phyloP scores from a whole-genome alignment of 2,888 invertebrate genomes.

The Halictus quadricinctus region DNA sequence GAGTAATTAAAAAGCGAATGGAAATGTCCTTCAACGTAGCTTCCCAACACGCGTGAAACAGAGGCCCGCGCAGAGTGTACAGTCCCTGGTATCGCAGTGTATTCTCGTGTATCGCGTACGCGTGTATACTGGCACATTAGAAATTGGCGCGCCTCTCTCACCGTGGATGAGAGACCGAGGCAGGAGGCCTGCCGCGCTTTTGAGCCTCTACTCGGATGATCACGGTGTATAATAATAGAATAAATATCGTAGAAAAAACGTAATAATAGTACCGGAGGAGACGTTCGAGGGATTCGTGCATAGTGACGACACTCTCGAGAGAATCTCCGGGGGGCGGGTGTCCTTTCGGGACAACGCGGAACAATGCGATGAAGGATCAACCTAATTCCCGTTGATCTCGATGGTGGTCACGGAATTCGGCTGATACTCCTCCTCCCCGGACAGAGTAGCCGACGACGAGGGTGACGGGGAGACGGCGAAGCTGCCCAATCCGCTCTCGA shows the following conservation, averaged over 20 bases:
- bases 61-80: neutral
- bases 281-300: neutral
- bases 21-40: neutral
- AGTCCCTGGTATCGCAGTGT: neutral
- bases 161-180: constrained; percentile 55
- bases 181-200: constrained; percentile 48
- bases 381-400: constrained; percentile 67
- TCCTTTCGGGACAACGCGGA: neutral
- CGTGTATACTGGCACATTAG: constrained; percentile 67
- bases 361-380: neutral
- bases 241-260: constrained; percentile 30
- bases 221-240: constrained; percentile 28
- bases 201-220: constrained; percentile 54
- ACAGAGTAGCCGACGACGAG: constrained; percentile 12
- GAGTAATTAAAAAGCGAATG: neutral
- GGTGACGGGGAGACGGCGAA: constrained; percentile 68
- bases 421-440: constrained; percentile 62
- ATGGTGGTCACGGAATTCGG: constrained; percentile 69
- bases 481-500: constrained; percentile 74
- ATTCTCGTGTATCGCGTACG: constrained; percentile 21
- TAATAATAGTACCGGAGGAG: constrained; percentile 7
- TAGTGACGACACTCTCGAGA: neutral
- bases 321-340: neutral
- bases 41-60: neutral
- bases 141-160: constrained; percentile 62